A percentile compares a stretch with the other conserved stretches of the same genome.
Conservation (phyloP, 2,113 vertebrate genomes). For the Peromyscus californicus region DNA sequence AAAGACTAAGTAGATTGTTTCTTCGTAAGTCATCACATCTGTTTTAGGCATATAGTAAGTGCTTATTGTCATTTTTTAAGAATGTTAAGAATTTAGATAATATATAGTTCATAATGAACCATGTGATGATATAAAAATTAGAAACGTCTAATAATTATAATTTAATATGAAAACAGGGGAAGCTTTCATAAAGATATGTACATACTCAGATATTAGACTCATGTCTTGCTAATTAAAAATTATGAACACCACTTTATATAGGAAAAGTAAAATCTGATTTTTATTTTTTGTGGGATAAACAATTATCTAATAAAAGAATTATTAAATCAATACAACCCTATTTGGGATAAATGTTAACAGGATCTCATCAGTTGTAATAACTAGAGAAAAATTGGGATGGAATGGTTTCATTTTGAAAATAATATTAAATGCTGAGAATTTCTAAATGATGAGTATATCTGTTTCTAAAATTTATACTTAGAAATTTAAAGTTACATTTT, state of each 20-base stretch:
- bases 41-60: background rate
- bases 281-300: background rate
- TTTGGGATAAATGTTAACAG: constrained; percentile 2
- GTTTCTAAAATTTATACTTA: background rate
- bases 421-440: background rate
- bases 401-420: constrained; percentile 7
- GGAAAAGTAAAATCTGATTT: background rate
- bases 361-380: background rate
- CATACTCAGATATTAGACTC: background rate
- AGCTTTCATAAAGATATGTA: background rate
- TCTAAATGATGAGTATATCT: background rate
- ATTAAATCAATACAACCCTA: background rate
- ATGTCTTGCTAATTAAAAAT: background rate
- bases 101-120: background rate
- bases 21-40: background rate
- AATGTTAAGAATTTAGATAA: background rate
- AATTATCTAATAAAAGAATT: background rate
- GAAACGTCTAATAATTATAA: background rate
- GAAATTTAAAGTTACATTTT: constrained; percentile 26
- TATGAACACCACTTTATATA: background rate
- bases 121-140: background rate
- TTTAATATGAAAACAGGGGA: background rate
- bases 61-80: background rate
- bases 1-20: background rate
- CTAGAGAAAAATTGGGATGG: background rate